A percentile compares a stretch with the other conserved stretches of the same genome.
Evolutionary conservation across 2,888 invertebrate genomes (phyloP).

Genomic region (Ormia ochracea): DNA sequence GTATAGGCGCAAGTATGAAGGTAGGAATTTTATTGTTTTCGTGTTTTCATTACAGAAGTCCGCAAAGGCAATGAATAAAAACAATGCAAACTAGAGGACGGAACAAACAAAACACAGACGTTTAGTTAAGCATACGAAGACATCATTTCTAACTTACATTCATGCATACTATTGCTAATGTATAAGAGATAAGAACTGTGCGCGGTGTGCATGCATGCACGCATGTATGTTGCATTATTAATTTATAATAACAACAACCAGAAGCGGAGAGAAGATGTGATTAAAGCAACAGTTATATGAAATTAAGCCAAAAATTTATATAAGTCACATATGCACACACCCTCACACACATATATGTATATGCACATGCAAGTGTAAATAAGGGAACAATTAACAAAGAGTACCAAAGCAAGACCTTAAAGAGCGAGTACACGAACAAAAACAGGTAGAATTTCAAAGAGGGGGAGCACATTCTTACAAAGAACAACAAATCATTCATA

Average conservation of each 20-base stretch:
- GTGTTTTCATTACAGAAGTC: constrained; percentile 31
- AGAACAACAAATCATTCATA: neutral
- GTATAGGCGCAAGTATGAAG: neutral
- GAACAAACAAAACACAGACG: neutral
- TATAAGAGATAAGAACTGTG: too few species aligned
- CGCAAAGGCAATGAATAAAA: constrained; percentile 17
- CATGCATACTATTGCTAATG: too few species aligned
- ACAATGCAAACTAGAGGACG: constrained; percentile 32
- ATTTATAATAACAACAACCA: constrained; percentile 69
- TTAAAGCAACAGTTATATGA: constrained; percentile 71
- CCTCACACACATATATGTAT: too few species aligned
- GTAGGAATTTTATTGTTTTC: constrained; percentile 4
- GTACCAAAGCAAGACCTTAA: neutral
- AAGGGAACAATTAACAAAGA: constrained; percentile 23
- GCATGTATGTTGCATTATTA: constrained; percentile 67
- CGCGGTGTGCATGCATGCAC: too few species aligned
- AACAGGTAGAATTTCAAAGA: neutral
- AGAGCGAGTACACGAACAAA: neutral
- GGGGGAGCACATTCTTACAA: neutral
- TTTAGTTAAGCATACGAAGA: neutral
- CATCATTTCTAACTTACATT: neutral
- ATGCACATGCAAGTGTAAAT: neutral
- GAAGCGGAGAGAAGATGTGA: constrained; percentile 68
- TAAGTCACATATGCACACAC: too few species aligned
- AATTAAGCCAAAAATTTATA: constrained; percentile 64